Base-by-base conservation (phyloP, 2,113 vertebrate genomes). In the Mandrillus leucophaeus region DNA sequence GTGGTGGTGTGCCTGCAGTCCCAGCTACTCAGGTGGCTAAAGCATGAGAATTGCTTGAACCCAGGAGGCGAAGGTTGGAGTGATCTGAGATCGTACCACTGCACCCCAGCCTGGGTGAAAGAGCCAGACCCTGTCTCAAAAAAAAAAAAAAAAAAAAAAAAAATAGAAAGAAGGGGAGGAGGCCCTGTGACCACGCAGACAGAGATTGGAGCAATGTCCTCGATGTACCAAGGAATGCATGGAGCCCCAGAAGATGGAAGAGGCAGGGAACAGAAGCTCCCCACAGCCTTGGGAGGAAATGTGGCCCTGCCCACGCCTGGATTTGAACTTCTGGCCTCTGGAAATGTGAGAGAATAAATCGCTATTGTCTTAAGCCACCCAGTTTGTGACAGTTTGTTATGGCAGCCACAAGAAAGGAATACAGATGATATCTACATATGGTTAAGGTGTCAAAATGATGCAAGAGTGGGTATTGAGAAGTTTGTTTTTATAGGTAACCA, bases 151-250 rank as follows among this genome's bases (percentile, higher is more conserved):
- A 30, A 61, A 64, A 61, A 61, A 10, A 61, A 59, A 25, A 59
- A 27, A 11, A 12, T n/a, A 73, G 45, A 64, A 22, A 52, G 43
- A 23, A 22, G 55, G 59, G 55, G 25, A 64, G 61, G 27, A 64
- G 73, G 27, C 13, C 5, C 0, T 1, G 1, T 11, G 2, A 22
- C 18, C 66, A 82, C 0, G 17, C 64, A 38, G 35, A 32, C 52
- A 52, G 90, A 73, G 64, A 13, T 1, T 6, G 22, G 50, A n/a
- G 52, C 13, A 11, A 32, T 0, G 1, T 3, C 25, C 40, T 11
- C 5, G 61, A 0, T 8, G 0, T 30, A 30, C 23, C 35, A 18
- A 27, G 55, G 52, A 20, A 20, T 10, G 5, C 12, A 3, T 0
- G 3, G 22, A 5, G 38, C 27, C 50, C 16, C n/a, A 32, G 12